These are phyloP conservation scores for Gymnocypris eckloni DNA, from an alignment of 2,797 vertebrate genomes.

Conservation along the genomic window DNA sequence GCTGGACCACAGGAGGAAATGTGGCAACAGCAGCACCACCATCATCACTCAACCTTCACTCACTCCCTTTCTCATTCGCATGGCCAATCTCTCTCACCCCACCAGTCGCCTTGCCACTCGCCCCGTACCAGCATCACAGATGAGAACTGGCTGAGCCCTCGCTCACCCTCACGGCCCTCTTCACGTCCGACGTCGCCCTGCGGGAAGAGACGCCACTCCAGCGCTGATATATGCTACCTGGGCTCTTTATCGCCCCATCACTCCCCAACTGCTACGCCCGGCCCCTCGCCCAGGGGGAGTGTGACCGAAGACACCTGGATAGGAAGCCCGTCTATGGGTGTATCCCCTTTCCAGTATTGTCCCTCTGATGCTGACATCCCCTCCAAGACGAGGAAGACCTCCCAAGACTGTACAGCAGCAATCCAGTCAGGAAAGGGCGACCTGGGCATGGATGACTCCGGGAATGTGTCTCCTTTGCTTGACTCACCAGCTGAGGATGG, in stretches of 20 bases:
- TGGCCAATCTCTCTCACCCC: constrained; percentile 87
- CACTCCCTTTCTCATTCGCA: constrained; percentile 77
- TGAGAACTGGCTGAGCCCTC: constrained; percentile 97
- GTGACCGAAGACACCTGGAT: constrained; percentile 96
- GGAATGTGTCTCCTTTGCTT: constrained; percentile 85
- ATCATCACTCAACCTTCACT: constrained; percentile 73
- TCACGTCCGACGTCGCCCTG: constrained; percentile 96
- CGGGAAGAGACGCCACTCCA: constrained; percentile 96
- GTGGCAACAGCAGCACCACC: constrained; percentile 84
- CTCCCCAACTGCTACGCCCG: constrained; percentile 93
- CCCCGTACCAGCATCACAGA: constrained; percentile 97
- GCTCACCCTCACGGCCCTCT: constrained; percentile 92
- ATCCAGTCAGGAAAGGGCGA: constrained; percentile 88
- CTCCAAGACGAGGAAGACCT: constrained; percentile 96
- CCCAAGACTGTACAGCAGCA: constrained; percentile 88
- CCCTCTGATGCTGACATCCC: constrained; percentile 94
- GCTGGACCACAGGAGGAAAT: constrained; percentile 84
- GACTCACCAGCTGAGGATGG: constrained; percentile 90
- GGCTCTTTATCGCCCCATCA: constrained; percentile 92
- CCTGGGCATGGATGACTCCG: constrained; percentile 86
- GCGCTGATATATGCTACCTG: constrained; percentile 94
- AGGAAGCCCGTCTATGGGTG: constrained; percentile 81
- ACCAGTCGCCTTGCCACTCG: constrained; percentile 96
- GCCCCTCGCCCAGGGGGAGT: constrained; percentile 93
- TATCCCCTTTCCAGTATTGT: constrained; percentile 91